These are phyloP conservation scores for Calephelis virginiensis DNA, from an alignment of 1,140 invertebrate genomes.

Conservation along the genomic window DNA sequence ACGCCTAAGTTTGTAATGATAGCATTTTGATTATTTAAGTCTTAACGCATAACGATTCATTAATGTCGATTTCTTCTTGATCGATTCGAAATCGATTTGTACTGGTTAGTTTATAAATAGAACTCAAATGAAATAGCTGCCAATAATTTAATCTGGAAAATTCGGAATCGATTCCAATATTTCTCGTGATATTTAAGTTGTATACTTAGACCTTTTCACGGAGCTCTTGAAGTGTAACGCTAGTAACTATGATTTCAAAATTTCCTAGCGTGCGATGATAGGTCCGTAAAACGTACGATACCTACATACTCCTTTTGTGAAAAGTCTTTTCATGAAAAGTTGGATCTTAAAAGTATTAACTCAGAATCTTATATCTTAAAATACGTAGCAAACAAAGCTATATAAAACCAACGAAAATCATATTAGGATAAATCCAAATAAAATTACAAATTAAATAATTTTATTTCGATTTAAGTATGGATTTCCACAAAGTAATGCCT, in stretches of 20 bases:
- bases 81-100: slow-evolving; percentile 31
- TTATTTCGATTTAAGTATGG: too few relatives aligned
- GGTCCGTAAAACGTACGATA: background rate
- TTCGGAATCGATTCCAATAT: slow-evolving; percentile 39
- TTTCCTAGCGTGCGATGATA: background rate
- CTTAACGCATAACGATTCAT: slow-evolving; percentile 45
- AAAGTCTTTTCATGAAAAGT: background rate
- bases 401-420: too few relatives aligned
- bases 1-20: slow-evolving; percentile 72
- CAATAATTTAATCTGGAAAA: slow-evolving; percentile 25
- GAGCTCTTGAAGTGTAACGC: background rate
- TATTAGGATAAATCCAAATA: too few relatives aligned
- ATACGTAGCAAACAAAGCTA: too few relatives aligned
- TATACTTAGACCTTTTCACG: background rate
- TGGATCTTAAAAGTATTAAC: too few relatives aligned
- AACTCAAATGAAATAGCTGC: slow-evolving; percentile 33
- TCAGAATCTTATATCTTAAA: too few relatives aligned
- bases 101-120: slow-evolving; percentile 25
- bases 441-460: too few relatives aligned
- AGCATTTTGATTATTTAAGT: slow-evolving; percentile 65
- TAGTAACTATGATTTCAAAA: slow-evolving; percentile 41
- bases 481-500: too few relatives aligned
- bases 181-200: slow-evolving; percentile 31
- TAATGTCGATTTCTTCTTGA: slow-evolving; percentile 23
- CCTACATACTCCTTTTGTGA: background rate